phyloP scores from a whole-genome alignment of 2,113 vertebrate genomes.

The Brachypteracias leptosomus region DNA sequence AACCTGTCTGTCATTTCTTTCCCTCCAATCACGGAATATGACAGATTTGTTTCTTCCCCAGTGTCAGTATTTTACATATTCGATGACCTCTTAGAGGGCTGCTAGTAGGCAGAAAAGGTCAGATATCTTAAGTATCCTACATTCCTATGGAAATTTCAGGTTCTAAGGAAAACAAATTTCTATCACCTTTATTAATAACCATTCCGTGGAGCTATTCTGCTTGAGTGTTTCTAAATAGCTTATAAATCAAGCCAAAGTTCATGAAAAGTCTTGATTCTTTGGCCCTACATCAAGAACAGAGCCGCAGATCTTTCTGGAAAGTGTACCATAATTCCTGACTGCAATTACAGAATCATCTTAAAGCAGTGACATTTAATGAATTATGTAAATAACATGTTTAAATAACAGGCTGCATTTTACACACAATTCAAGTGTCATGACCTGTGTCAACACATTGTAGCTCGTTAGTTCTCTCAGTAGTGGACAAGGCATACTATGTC shows the following conservation, averaged over 20 bases:
- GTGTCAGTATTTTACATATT: neutral
- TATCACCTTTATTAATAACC: neutral
- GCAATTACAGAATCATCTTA: neutral
- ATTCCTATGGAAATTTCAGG: neutral
- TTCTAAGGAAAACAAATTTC: neutral
- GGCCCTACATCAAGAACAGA: neutral
- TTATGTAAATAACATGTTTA: neutral
- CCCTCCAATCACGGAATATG: neutral
- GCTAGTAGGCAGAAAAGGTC: neutral
- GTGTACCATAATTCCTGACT: neutral
- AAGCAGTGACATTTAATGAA: neutral
- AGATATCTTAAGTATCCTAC: neutral
- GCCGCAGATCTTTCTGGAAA: neutral
- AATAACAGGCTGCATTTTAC: neutral
- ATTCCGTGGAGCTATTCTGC: neutral
- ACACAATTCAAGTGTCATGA: neutral
- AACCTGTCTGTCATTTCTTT: neutral
- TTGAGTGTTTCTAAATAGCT: neutral
- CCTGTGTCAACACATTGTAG: neutral
- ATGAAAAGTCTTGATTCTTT: neutral
- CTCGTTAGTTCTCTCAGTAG: neutral
- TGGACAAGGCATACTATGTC: neutral
- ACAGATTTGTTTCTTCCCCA: neutral
- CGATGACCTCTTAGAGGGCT: neutral
- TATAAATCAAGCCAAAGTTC: conserved; percentile 1